A percentile compares a stretch with the other conserved stretches of the same genome.
phyloP scores from a whole-genome alignment of 2,888 invertebrate species.

The Eilema depressum region DNA sequence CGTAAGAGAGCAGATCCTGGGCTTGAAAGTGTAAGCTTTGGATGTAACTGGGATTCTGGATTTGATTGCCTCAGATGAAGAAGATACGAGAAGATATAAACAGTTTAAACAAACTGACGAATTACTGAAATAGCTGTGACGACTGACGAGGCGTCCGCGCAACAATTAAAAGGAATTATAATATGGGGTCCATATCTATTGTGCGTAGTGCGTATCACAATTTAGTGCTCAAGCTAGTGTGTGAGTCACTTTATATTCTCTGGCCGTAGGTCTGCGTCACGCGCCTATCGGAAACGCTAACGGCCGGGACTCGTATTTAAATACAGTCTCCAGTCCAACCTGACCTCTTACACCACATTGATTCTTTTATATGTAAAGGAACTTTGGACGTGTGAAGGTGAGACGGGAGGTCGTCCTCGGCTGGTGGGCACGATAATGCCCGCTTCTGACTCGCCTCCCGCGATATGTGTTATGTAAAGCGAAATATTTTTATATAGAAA shows the following conservation, averaged over 20 bases:
- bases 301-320: constrained; percentile 75
- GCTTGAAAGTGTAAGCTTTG: neutral
- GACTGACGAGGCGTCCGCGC: constrained; percentile 35
- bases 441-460: constrained; percentile 38
- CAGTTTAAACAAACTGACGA: constrained; percentile 8
- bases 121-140: constrained; percentile 8
- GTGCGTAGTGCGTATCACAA: constrained; percentile 24
- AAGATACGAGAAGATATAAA: neutral
- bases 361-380: constrained; percentile 30
- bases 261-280: constrained; percentile 74
- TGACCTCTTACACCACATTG: constrained; percentile 42
- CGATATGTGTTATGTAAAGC: constrained; percentile 46
- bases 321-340: constrained; percentile 51
- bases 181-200: constrained; percentile 25
- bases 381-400: constrained; percentile 38
- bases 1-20: neutral
- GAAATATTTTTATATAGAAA: constrained; percentile 50
- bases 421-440: constrained; percentile 46
- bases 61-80: neutral
- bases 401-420: constrained; percentile 41
- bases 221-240: constrained; percentile 19
- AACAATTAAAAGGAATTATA: constrained; percentile 46
- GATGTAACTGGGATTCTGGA: neutral
- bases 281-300: constrained; percentile 83
- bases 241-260: constrained; percentile 77